phyloP scores from a whole-genome alignment of 2,888 invertebrate genomes.

The Diaphora mendica region DNA sequence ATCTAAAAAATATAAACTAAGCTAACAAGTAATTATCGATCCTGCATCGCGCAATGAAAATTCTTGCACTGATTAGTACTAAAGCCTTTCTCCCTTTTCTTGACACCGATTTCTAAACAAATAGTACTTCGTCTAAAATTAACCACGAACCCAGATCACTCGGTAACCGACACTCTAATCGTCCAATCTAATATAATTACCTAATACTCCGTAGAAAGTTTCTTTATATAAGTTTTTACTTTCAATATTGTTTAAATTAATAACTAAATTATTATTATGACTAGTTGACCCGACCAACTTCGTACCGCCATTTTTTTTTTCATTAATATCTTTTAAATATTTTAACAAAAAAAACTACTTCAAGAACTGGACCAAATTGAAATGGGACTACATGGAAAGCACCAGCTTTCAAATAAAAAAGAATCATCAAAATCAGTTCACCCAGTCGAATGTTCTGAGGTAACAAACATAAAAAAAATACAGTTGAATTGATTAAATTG shows the following conservation, averaged over 20 bases:
- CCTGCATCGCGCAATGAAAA: neutral
- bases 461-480: no score
- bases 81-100: neutral
- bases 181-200: slow-evolving; percentile 2
- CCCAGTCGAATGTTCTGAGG: no score
- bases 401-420: no score
- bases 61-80: neutral
- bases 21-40: neutral
- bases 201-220: neutral
- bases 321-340: no score
- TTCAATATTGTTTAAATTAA: neutral
- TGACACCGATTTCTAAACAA: neutral
- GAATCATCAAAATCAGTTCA: no score
- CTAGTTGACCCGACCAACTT: neutral
- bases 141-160: neutral
- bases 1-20: neutral
- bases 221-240: neutral
- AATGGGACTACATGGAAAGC: no score
- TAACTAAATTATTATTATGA: neutral
- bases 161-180: neutral
- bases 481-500: no score
- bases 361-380: no score
- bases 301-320: no score
- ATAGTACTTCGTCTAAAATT: neutral
- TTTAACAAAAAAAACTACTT: no score